These are phyloP conservation scores for Xanthorhoe designata DNA, from an alignment of 2,888 invertebrate genomes.

Conservation along the genomic window DNA sequence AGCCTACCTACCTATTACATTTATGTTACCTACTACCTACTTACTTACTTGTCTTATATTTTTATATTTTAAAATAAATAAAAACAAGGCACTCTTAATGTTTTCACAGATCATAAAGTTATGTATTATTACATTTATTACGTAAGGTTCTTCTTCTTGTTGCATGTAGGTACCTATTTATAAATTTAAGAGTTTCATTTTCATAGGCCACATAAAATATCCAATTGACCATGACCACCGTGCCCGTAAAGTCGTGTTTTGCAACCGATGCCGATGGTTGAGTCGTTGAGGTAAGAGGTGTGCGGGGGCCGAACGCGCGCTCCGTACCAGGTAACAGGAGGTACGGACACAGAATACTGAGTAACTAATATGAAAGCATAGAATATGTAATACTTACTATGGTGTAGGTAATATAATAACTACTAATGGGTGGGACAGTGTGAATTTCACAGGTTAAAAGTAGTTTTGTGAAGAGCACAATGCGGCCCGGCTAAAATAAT, in stretches of 20 bases:
- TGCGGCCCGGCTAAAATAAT: conserved; percentile 36
- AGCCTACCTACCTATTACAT: too few relatives aligned
- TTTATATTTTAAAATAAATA: too few relatives aligned
- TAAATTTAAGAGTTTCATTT: conserved; percentile 11
- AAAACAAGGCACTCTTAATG: too few relatives aligned
- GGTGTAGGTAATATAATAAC: not conserved
- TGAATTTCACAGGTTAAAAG: conserved; percentile 12
- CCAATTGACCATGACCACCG: conserved; percentile 39
- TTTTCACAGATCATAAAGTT: too few relatives aligned
- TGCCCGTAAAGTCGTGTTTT: conserved; percentile 28
- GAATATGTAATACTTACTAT: conserved; percentile 23
- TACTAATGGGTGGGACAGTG: too few relatives aligned
- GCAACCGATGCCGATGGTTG: conserved; percentile 18
- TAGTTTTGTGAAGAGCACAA: conserved; percentile 19
- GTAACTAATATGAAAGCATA: conserved; percentile 22
- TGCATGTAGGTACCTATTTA: too few relatives aligned
- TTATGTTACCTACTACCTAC: too few relatives aligned
- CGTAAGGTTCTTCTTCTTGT: too few relatives aligned
- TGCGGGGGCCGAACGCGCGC: conserved; percentile 55
- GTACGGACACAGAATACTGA: conserved; percentile 62
- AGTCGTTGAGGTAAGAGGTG: conserved; percentile 24
- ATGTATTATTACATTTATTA: too few relatives aligned
- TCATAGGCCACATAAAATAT: conserved; percentile 14
- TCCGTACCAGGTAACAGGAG: conserved; percentile 84
- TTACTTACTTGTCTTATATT: too few relatives aligned